Evolutionary conservation across 2,888 invertebrate species (phyloP).

Genomic region (Stenodema calcarata): DNA sequence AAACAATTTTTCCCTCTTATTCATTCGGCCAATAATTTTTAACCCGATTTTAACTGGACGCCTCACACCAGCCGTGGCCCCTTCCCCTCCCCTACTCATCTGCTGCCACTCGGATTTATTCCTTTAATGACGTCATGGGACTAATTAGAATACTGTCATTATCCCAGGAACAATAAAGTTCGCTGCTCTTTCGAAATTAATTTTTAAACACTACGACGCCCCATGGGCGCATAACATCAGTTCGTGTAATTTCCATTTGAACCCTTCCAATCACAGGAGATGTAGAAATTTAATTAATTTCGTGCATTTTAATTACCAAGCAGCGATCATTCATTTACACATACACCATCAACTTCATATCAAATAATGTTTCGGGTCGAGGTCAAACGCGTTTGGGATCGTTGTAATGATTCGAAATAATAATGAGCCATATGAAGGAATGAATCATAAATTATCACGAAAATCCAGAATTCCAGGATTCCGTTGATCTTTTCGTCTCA

Average conservation of each 20-base stretch:
- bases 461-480: too few species aligned
- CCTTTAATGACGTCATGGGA: conserved; percentile 49
- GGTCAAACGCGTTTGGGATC: background rate
- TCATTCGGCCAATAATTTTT: background rate
- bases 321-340: background rate
- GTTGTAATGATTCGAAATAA: background rate
- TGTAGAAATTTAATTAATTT: conserved; percentile 23
- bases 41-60: background rate
- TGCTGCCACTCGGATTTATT: conserved; percentile 23
- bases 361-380: too few species aligned
- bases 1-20: conserved; percentile 8
- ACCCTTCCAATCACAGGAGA: conserved; percentile 10
- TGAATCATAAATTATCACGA: too few species aligned
- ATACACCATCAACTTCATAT: background rate
- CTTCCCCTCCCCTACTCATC: background rate
- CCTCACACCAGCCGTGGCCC: background rate
- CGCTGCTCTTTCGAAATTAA: conserved; percentile 17
- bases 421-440: too few species aligned
- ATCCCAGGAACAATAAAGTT: conserved; percentile 46
- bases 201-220: conserved; percentile 41
- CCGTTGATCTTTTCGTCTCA: too few species aligned
- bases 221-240: conserved; percentile 40
- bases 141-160: conserved; percentile 45
- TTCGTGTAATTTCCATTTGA: conserved; percentile 27
- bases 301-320: background rate